Evolutionary conservation across 1,140 invertebrate genomes (phyloP), one percentile per base, ranked within the genome.

Genomic region (Drosophila nigrodunni): DNA sequence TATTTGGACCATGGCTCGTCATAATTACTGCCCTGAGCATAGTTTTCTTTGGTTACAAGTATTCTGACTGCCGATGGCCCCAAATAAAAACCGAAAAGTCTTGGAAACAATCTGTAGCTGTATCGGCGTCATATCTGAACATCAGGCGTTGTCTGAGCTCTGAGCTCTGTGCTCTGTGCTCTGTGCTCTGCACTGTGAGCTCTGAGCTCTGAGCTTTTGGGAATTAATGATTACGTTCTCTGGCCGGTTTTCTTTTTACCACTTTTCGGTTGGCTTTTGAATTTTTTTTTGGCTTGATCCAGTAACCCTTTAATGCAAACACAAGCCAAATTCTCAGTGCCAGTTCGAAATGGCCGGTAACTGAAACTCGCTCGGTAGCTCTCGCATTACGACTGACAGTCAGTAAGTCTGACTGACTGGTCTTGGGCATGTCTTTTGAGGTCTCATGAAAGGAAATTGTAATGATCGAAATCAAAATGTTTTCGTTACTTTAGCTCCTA

Each of bases 381-480:
- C 85, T 78, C 77, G 77, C 67, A 72, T 77, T 69, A 30, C 25
- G 25, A 5, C 25, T 30, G 25, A 30, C 25, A 5, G 25, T 5
- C 25, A 5, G 25, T 5, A 2, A 5, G 25, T 5, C 25, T 72
- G 49, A 74, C 70, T 75, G 77, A 55, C 67, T 13, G 49, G 46
- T 11, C 50, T 59, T 50, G 54, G 30, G 37, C 7, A 21, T 64
- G 47, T 62, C 35, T 39, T 30, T 50, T 30, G 25, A 5, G 34
- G 18, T 74, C 77, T 47, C 58, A 79, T 83, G 75, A 89, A 89
- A 89, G 85, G 85, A 89, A 89, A 89, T 85, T 89, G 85, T 89
- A 89, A 89, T 89, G 85, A 89, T 85, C 80, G 75, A 89, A 89
- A 89, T 89, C 85, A 89, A 89, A 89, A 89, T 89, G 85, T 89